phyloP scores from a whole-genome alignment of 2,797 vertebrate genomes.

The Tachyglossus aculeatus region DNA sequence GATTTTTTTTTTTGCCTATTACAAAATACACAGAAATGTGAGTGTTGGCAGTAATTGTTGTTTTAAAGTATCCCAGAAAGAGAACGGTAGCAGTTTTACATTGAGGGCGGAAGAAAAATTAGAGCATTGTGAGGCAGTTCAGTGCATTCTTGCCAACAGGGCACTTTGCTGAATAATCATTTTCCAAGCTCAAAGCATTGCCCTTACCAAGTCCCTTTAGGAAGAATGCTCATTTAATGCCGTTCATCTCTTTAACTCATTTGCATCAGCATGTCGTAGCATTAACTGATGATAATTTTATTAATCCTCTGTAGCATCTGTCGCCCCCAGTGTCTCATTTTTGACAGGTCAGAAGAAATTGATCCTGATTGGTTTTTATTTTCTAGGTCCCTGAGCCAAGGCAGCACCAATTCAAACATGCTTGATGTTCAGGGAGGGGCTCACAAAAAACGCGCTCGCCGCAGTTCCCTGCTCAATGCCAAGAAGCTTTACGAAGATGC shows the following conservation, averaged over 20 bases:
- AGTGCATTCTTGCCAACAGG: slow-evolving; percentile 39
- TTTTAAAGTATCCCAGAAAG: accelerated
- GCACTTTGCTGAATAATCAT: slow-evolving; percentile 13
- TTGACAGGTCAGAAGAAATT: background rate
- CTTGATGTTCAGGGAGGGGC: slow-evolving; percentile 91
- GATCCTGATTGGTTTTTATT: slow-evolving; percentile 24
- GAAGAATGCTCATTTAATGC: slow-evolving; percentile 66
- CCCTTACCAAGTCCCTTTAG: slow-evolving; percentile 33
- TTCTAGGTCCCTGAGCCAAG: slow-evolving; percentile 92
- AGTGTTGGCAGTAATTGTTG: no score
- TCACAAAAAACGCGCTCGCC: slow-evolving; percentile 92
- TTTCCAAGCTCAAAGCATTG: slow-evolving; percentile 43
- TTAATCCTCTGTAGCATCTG: slow-evolving; percentile 57
- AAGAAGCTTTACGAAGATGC: slow-evolving; percentile 98
- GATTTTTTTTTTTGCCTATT: no score
- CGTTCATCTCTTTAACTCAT: slow-evolving; percentile 76
- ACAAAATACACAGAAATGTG: no score
- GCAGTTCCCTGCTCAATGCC: slow-evolving; percentile 94
- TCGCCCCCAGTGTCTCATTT: background rate
- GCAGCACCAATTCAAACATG: slow-evolving; percentile 97
- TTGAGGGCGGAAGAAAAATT: accelerated
- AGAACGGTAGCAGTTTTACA: background rate
- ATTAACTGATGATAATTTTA: slow-evolving; percentile 72
- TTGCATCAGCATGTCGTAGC: slow-evolving; percentile 77
- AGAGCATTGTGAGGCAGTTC: background rate